Conservation (phyloP, 2,797 vertebrate species). For the Sebastiscus tertius region DNA sequence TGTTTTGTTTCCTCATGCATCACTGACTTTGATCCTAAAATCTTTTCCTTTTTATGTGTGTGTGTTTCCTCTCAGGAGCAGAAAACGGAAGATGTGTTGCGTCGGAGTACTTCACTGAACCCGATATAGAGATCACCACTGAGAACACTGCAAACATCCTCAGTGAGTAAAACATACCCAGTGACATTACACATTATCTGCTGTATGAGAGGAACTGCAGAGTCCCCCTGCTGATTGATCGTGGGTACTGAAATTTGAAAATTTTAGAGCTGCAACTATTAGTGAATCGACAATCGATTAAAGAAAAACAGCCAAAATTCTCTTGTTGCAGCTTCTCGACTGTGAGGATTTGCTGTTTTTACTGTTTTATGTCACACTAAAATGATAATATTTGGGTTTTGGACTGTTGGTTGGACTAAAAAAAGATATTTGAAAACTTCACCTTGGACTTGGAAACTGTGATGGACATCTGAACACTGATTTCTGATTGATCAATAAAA, state of each 20-base stretch:
- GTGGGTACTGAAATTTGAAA: conserved; percentile 7
- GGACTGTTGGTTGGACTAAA: background rate
- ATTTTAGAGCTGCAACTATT: background rate
- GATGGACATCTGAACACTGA: no score
- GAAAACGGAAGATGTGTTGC: conserved; percentile 90
- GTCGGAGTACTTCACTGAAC: conserved; percentile 93
- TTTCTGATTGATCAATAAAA: background rate
- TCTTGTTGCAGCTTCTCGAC: background rate
- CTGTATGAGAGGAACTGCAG: background rate
- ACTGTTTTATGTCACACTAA: background rate
- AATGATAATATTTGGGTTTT: background rate
- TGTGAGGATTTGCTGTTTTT: background rate
- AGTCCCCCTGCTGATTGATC: conserved; percentile 43
- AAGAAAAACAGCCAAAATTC: background rate
- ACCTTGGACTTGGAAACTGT: background rate
- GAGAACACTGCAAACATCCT: conserved; percentile 96
- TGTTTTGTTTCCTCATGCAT: conserved; percentile 40
- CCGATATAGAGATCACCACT: conserved; percentile 92
- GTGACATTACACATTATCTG: background rate
- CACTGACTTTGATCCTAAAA: conserved; percentile 34
- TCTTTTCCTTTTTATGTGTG: background rate
- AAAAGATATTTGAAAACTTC: background rate
- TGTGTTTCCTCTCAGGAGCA: conserved; percentile 70
- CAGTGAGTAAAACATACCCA: conserved; percentile 82
- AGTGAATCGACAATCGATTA: background rate